Base-by-base conservation (phyloP, 2,113 vertebrate species). In the Origma solitaria region DNA sequence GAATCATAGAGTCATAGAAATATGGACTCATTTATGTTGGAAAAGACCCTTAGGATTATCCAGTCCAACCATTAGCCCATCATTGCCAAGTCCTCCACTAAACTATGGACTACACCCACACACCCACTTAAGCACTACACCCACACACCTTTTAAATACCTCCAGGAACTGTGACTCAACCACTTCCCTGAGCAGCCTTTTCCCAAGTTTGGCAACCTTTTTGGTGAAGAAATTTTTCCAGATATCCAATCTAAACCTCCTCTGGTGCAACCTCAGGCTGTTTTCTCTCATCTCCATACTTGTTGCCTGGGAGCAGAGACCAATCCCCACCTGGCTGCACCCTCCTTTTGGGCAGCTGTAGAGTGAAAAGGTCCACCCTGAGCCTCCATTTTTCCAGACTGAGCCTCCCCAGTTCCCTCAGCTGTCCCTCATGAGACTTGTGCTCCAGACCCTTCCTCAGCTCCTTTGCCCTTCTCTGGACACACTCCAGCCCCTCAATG, bases 241-340 rank as follows among this genome's bases (percentile, higher is more conserved):
- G 30, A 50, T 47, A 42, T 37, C 10, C 25, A 35, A 11, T 40
- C 50, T 53, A 60, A 40, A 53, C 5, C 7, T 49, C 15, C 16
- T 16, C 14, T 62, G 15, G 10, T 1, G 5, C 12, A 62, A 44
- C 5, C 38, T 64, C 13, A 44, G 11, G 7, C 7, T 10, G 1
- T 58, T 78, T 89, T 18, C 3, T 78, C 12, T 61, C 4, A 6
- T n/a, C 21, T 64, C 40, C 5, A 30, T 5, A 1, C 3, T 35
- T 28, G 37, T 4, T 37, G 16, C 18, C 7, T 22, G 19, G 8
- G 8, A 56, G 17, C 13, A 47, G 20, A 60, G 22, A 40, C 10
- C 1, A 4, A 7, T 9, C 10, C 24, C 15, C 4, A 22, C 4
- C 16, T 37, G 2, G 0, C 21, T 82, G 21, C 21, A 33, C 4